Evolutionary conservation across 2,888 invertebrate species (phyloP).

Genomic region (Cactoblastis cactorum): DNA sequence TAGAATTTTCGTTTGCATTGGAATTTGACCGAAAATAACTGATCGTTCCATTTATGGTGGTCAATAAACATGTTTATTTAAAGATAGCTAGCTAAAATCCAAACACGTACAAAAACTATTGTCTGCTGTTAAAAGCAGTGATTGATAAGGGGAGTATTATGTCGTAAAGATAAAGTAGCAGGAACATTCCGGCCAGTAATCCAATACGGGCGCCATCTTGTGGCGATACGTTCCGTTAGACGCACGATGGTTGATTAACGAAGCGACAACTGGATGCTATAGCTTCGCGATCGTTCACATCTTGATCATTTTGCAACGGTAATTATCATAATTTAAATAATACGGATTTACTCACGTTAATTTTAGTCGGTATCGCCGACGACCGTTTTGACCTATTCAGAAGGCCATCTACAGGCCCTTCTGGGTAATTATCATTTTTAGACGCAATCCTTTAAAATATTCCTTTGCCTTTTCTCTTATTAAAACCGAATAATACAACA

Average conservation of each 20-base stretch:
- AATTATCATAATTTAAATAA: background rate
- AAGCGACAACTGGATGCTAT: conserved; percentile 30
- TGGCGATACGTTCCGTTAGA: conserved; percentile 54
- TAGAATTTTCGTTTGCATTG: too few species aligned
- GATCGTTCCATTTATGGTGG: background rate
- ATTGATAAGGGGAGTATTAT: background rate
- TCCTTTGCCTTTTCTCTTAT: too few species aligned
- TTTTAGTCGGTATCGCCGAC: too few species aligned
- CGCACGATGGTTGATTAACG: conserved; percentile 36
- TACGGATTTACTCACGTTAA: background rate
- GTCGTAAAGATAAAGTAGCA: conserved; percentile 11
- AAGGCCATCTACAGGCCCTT: too few species aligned
- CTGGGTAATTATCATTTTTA: too few species aligned
- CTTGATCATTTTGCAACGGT: conserved; percentile 8
- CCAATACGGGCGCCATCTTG: conserved; percentile 32
- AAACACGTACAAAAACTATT: conserved; percentile 12
- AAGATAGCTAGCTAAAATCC: background rate
- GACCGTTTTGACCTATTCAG: too few species aligned
- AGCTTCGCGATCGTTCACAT: conserved; percentile 22
- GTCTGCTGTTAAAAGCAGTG: conserved; percentile 5
- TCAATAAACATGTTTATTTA: background rate
- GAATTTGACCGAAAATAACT: too few species aligned
- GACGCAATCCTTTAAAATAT: too few species aligned
- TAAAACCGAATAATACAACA: too few species aligned
- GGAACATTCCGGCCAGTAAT: conserved; percentile 16